These are phyloP conservation scores for Pungitius pungitius DNA, from an alignment of 2,113 vertebrate genomes.

Conservation along the genomic window DNA sequence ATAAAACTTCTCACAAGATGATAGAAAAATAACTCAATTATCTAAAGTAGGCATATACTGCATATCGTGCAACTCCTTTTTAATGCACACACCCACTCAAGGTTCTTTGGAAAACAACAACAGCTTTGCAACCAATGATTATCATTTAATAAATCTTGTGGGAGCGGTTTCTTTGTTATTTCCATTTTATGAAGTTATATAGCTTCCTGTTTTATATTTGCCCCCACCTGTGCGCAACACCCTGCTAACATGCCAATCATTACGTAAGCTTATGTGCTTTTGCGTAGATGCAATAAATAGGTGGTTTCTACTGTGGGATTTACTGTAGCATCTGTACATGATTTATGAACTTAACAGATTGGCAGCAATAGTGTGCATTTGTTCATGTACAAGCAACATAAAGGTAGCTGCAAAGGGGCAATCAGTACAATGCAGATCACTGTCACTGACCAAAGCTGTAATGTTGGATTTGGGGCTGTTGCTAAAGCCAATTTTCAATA, in stretches of 20 bases:
- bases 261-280: slow-evolving; percentile 4
- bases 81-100: slow-evolving; percentile 37
- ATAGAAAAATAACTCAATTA: slow-evolving; percentile 66
- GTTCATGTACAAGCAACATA: neutral
- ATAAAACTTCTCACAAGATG: slow-evolving; percentile 57
- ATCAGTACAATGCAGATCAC: neutral
- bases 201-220: slow-evolving; percentile 50
- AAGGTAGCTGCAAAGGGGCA: neutral
- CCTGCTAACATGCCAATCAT: slow-evolving; percentile 17
- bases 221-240: slow-evolving; percentile 44
- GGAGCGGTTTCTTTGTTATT: slow-evolving; percentile 47
- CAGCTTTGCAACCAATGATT: slow-evolving; percentile 53
- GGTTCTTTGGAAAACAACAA: slow-evolving; percentile 56
- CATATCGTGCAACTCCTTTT: slow-evolving; percentile 46
- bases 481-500: neutral
- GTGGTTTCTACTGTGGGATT: slow-evolving; percentile 12
- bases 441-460: neutral
- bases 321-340: neutral
- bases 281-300: slow-evolving; percentile 3
- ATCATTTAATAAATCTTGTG: slow-evolving; percentile 63
- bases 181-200: slow-evolving; percentile 44
- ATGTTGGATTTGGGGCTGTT: neutral
- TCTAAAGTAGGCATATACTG: slow-evolving; percentile 43
- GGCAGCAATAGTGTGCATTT: neutral
- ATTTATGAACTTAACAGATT: neutral